Percentiles rank a stretch among this genome's conserved stretches.
phyloP scores from a whole-genome alignment of 2,888 invertebrate genomes.

The Frankliniella intonsa region DNA sequence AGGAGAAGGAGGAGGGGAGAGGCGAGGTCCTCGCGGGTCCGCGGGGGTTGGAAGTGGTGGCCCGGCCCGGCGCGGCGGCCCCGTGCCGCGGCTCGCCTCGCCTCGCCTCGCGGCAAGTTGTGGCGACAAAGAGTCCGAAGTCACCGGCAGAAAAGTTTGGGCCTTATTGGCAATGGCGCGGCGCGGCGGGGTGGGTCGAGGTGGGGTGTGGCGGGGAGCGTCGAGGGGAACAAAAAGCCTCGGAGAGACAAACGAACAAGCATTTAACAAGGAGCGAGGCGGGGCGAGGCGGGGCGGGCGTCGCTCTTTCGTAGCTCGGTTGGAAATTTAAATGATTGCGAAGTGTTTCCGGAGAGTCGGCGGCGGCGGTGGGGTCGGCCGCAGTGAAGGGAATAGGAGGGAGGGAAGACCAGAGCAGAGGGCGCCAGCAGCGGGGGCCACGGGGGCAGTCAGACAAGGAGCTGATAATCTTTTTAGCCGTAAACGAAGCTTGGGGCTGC shows the following conservation, averaged over 20 bases:
- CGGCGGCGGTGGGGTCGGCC: neutral
- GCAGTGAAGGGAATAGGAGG: neutral
- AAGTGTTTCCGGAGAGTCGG: neutral
- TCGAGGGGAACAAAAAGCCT: neutral
- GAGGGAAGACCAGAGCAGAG: neutral
- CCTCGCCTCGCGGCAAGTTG: neutral
- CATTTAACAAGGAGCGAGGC: constrained; percentile 19
- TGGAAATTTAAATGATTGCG: constrained; percentile 24
- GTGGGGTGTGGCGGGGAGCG: neutral
- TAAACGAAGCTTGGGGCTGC: neutral
- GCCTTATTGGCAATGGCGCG: neutral
- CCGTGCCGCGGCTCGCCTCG: neutral
- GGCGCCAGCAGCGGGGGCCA: neutral
- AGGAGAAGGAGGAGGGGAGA: too few species aligned
- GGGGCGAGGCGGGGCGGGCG: neutral
- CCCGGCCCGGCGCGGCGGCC: neutral
- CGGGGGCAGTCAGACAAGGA: neutral
- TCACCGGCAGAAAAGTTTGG: constrained; percentile 3
- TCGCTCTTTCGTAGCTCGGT: neutral
- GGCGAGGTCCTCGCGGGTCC: too few species aligned
- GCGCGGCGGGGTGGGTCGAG: neutral
- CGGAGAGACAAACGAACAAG: constrained; percentile 18
- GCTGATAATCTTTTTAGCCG: constrained; percentile 26
- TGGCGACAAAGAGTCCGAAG: constrained; percentile 5
- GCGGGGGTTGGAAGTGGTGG: too few species aligned